phyloP scores from a whole-genome alignment of 1,140 invertebrate genomes.

The Parapsyche elsis region DNA sequence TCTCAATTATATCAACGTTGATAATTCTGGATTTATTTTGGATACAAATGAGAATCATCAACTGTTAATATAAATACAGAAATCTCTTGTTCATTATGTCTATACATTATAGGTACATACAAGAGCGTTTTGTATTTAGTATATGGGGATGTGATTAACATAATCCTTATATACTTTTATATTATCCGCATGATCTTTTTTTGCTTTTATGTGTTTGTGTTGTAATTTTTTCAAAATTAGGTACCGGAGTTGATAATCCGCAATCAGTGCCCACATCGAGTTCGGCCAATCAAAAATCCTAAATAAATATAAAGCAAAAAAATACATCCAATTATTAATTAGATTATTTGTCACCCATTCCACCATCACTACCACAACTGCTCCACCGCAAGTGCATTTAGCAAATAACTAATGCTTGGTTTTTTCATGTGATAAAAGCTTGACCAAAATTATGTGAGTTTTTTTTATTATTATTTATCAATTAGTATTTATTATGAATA shows the following conservation, averaged over 20 bases:
- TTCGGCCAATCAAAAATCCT: conserved; percentile 53
- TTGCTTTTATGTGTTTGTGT: conserved; percentile 56
- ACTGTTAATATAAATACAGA: no score
- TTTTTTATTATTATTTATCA: conserved; percentile 38
- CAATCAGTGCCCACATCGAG: conserved; percentile 44
- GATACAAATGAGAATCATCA: no score
- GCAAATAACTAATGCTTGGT: conserved; percentile 56
- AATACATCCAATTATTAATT: conserved; percentile 29
- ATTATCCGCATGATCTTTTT: conserved; percentile 36
- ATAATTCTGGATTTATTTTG: no score
- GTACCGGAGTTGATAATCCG: conserved; percentile 50
- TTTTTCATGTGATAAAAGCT: conserved; percentile 55
- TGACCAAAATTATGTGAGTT: conserved; percentile 54
- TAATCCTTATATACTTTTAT: neutral
- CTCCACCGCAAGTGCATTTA: conserved; percentile 46
- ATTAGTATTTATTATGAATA: conserved; percentile 1
- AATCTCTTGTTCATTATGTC: no score
- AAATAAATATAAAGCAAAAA: conserved; percentile 40
- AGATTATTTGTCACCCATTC: conserved; percentile 48
- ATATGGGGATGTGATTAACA: no score
- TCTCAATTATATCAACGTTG: no score
- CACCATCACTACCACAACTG: conserved; percentile 39
- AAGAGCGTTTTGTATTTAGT: no score
- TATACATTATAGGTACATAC: no score
- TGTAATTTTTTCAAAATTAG: conserved; percentile 50